These are phyloP conservation scores for Xenops minutus DNA, from an alignment of 2,797 vertebrate species.

Conservation along the genomic window DNA sequence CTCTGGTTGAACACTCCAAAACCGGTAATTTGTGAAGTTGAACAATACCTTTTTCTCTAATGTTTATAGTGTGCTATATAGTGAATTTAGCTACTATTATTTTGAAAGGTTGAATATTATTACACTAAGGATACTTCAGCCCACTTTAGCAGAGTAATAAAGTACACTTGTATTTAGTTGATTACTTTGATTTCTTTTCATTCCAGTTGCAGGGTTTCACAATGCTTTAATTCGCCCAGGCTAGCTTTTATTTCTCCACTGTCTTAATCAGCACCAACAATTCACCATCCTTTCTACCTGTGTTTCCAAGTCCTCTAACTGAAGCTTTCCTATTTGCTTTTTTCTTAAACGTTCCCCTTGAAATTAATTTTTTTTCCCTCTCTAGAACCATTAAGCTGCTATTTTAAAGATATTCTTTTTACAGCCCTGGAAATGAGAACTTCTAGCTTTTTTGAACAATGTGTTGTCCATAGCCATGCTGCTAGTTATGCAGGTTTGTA, in stretches of 20 bases:
- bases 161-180: neutral
- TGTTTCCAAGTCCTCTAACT: neutral
- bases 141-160: neutral
- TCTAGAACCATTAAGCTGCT: neutral
- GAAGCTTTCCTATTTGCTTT: neutral
- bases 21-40: neutral
- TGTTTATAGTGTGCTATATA: neutral
- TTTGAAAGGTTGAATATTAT: neutral
- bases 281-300: neutral
- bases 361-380: neutral
- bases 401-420: neutral
- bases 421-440: neutral
- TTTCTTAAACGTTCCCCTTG: rapidly evolving
- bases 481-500: neutral
- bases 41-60: neutral
- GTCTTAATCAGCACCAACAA: neutral
- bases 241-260: neutral
- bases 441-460: neutral
- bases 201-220: neutral
- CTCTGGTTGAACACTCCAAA: neutral
- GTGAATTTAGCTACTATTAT: neutral
- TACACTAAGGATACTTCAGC: neutral
- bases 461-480: neutral
- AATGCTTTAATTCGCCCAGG: neutral
- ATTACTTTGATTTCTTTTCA: neutral